A percentile compares a stretch with the other conserved stretches of the same genome.
Conservation (phyloP, 2,797 vertebrate species). For the Margarornis squamiger region DNA sequence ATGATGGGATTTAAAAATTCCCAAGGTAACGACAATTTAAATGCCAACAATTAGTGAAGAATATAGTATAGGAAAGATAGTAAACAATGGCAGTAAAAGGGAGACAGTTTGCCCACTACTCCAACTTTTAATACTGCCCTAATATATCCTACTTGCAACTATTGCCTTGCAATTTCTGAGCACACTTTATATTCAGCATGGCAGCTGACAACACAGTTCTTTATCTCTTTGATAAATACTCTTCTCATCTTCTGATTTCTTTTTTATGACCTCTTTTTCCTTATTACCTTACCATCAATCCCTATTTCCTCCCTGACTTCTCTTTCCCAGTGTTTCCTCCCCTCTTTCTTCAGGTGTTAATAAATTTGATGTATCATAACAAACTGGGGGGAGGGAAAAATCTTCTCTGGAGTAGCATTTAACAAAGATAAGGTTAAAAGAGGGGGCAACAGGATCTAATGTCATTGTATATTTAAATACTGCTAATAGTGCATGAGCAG, state of each 20-base stretch:
- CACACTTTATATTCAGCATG: background rate
- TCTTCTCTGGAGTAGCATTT: slow-evolving; percentile 22
- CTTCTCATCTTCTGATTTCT: background rate
- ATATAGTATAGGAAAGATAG: background rate
- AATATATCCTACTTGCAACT: background rate
- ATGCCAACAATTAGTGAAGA: background rate
- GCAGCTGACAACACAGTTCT: background rate
- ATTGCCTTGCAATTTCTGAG: background rate
- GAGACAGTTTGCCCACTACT: background rate
- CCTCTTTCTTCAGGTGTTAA: background rate
- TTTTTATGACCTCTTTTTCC: background rate
- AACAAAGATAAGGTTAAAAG: slow-evolving; percentile 18
- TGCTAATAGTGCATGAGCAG: slow-evolving; percentile 36
- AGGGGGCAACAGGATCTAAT: slow-evolving; percentile 16
- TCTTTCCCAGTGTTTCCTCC: background rate
- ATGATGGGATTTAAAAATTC: background rate
- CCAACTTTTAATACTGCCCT: background rate
- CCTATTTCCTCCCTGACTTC: background rate
- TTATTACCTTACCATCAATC: background rate
- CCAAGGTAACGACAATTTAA: background rate
- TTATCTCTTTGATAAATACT: background rate
- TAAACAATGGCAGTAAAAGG: background rate
- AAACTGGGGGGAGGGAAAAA: background rate
- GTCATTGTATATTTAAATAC: slow-evolving; percentile 51
- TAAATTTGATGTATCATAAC: background rate